Evolutionary conservation across 2,113 vertebrate species (phyloP), one percentile per base, ranked within the genome.

Genomic region (Labrus mixtus): DNA sequence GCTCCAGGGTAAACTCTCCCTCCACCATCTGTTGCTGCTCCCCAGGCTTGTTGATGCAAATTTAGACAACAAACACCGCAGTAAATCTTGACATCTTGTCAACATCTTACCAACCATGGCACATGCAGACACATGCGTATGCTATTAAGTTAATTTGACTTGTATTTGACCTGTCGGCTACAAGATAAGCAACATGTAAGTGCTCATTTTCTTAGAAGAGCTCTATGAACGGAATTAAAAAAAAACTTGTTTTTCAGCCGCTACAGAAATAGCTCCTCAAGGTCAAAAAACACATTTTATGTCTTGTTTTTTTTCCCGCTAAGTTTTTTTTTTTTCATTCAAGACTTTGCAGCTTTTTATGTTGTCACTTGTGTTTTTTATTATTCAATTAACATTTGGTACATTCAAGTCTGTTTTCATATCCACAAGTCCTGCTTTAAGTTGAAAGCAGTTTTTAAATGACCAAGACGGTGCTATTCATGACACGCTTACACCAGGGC

Each of bases 31-130:
- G 79, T 80, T 85, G 37, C 73, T 48, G 71, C 11, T 16, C 53
- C 77, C 6, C 1, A 66, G 64, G 45, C 82, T 83, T 68, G 75
- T 64, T 84, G 73, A 83, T 79, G 82, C 75, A 66, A 81, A 85
- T 69, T 76, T 67, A 55, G 48, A 76, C 78, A 82, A 78, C 57
- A 78, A 80, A 70, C 68, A 54, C 25, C 10, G 70, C 65, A 74
- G 57, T 90, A 81, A 87, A 84, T 80, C 59, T 15, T 58, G n/a
- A 69, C 69, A 56, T 61, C 22, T 39, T 79, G 81, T 85, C 76
- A 81, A 56, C 58, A 36, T 79, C 53, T 7, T 45, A 72, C 61
- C 72, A 64, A 0, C 72, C 61, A n/a, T 8, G 19, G 37, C 45
- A 57, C 57, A 59, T 37, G 51, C 43, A 12, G 43, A 67, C 67